phyloP scores from a whole-genome alignment of 92 coral and sea anemone genomes.

The Siderastrea siderea region DNA sequence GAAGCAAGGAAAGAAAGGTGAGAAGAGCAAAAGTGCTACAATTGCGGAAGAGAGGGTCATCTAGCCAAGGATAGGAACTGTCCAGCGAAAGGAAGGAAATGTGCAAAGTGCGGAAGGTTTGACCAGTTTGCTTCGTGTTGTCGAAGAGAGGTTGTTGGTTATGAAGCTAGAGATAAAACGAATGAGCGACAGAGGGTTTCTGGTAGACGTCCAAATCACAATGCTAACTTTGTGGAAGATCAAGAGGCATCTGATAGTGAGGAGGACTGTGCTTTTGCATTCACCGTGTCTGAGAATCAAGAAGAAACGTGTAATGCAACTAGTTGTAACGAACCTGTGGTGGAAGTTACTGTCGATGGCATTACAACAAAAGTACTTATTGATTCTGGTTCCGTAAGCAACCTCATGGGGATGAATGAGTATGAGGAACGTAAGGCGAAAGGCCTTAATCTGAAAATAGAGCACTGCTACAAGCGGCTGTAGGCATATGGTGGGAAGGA shows the following conservation, averaged over 20 bases:
- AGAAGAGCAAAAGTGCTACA: too few species aligned
- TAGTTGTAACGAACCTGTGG: not conserved
- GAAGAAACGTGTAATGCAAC: not conserved
- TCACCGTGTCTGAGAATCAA: not conserved
- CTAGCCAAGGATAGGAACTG: too few species aligned
- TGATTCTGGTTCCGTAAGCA: not conserved
- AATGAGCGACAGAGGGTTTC: not conserved
- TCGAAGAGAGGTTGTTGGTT: not conserved
- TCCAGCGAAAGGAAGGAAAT: not conserved
- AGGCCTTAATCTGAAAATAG: not conserved
- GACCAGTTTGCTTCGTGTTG: not conserved
- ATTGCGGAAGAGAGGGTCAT: too few species aligned
- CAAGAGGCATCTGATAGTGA: not conserved
- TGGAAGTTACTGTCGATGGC: not conserved
- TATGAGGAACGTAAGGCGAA: not conserved
- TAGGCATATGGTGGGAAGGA: too few species aligned
- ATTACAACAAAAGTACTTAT: not conserved
- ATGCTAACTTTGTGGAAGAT: not conserved
- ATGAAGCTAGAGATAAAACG: not conserved
- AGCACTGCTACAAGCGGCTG: not conserved
- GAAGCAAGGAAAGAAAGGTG: too few species aligned
- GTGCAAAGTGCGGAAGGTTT: not conserved
- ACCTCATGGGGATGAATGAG: not conserved
- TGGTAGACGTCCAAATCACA: not conserved
- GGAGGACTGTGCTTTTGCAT: not conserved